These are phyloP conservation scores for Salvelinus alpinus DNA, from an alignment of 2,113 vertebrate genomes.

Conservation along the genomic window DNA sequence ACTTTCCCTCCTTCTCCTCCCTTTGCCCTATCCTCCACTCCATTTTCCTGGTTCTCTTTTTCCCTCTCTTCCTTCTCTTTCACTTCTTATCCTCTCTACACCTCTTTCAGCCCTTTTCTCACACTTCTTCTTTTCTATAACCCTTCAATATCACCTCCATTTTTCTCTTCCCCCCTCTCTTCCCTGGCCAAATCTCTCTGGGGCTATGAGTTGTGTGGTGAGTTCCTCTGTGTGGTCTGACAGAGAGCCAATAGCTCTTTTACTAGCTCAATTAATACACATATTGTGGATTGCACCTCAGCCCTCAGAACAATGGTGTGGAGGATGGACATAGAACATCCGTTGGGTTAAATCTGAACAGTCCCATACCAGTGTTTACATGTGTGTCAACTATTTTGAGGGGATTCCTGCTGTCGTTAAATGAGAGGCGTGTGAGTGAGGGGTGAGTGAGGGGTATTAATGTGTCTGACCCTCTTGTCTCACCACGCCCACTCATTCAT, in stretches of 20 bases:
- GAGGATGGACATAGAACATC: background rate
- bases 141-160: background rate
- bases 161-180: background rate
- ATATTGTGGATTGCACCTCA: background rate
- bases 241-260: background rate
- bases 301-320: background rate
- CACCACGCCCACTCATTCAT: background rate
- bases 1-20: constrained; percentile 4
- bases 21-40: background rate
- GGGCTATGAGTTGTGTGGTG: background rate
- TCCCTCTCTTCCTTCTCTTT: background rate
- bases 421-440: background rate
- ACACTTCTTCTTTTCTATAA: background rate
- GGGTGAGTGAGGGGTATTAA: background rate
- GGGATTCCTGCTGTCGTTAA: too few relatives aligned
- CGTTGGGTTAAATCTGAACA: background rate
- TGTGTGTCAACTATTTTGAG: background rate
- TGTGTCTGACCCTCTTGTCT: background rate
- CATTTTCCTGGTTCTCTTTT: background rate
- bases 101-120: constrained; percentile 7
- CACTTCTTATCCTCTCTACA: constrained; percentile 4
- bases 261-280: background rate
- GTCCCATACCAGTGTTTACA: background rate
- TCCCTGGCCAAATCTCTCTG: background rate
- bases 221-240: background rate